Evolutionary conservation across 2,797 vertebrate species (phyloP), one percentile per base, ranked within the genome.

Genomic region (Chelmon rostratus): DNA sequence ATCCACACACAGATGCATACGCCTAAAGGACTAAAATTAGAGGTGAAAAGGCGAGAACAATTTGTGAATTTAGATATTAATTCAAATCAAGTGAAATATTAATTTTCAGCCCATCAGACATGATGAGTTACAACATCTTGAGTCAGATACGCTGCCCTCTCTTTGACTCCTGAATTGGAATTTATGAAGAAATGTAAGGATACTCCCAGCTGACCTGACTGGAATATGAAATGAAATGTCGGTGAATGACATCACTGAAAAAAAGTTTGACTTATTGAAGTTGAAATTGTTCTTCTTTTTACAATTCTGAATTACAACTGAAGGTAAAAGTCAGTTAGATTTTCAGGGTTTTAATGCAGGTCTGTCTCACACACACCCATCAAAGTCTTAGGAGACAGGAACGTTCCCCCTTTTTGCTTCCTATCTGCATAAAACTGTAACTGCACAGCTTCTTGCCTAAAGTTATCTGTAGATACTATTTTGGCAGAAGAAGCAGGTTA

Each of bases 361-460:
- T 9, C 42, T 33, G 18, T 66, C 19, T 58, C 4, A 37, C 23
- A 59, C 25, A 46, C 19, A 52, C 6, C 33, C 23, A 13, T 40
- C 25, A 90, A 86, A 86, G 81, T 42, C 47, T 23, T 37, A 31
- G 78, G 52, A 69, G 66, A 74, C 83, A 81, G 70, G 76, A 88
- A 85, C 25, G 61, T 21, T 38, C 21, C 53, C 59, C 73, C 12
- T 68, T 35, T 76, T 15, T 21, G 46, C 57, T 81, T 84, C 12
- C 68, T 87, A 25, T 62, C 25, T 31, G 28, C 28, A 31, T 31
- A 31, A 31, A 28, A 42, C 4, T 8, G 40, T 13, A 42, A 13
- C 8, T 42, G 40, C 40, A 42, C 40, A 13, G 40, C 28, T 31
- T 31, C 42, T 13, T 42, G 40, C 40, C 40, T 42, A 9, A 42